Percentiles rank a stretch among this genome's conserved stretches.
Conservation (phyloP, 2,888 invertebrate species). For the Zootermopsis nevadensis region DNA sequence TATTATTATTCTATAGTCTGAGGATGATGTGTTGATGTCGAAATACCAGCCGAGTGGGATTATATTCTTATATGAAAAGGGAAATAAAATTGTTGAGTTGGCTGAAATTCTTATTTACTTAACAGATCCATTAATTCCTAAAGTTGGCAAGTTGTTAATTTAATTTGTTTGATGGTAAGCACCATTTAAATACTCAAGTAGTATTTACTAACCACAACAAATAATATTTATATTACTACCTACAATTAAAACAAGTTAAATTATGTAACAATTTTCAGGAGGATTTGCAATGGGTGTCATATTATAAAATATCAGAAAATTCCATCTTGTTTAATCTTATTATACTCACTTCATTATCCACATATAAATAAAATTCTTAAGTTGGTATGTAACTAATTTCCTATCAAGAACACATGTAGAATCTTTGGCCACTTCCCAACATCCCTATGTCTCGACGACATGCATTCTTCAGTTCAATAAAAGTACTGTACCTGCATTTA, state of each 20-base stretch:
- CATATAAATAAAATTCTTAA: conserved; percentile 27
- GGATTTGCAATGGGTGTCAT: neutral
- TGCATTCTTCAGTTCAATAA: neutral
- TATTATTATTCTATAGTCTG: no score
- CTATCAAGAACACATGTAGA: conserved; percentile 39
- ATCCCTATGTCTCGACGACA: conserved; percentile 18
- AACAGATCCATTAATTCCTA: no score
- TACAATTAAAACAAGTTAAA: neutral
- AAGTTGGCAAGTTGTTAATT: no score
- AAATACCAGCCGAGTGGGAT: no score
- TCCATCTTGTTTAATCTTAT: neutral
- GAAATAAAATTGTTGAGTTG: no score
- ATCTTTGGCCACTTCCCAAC: conserved; percentile 42
- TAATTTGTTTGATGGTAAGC: no score
- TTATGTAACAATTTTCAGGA: neutral
- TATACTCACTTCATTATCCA: neutral
- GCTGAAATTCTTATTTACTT: no score
- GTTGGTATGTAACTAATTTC: conserved; percentile 29
- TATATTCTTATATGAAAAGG: no score
- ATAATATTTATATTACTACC: neutral
- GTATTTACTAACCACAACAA: neutral
- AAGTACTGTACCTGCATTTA: neutral
- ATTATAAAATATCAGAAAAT: neutral
- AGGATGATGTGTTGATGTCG: no score
- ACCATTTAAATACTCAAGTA: neutral